Percentiles rank a stretch among this genome's conserved stretches.
These are phyloP conservation scores for Muntiacus muntjak DNA, from an alignment of 2,113 vertebrate genomes.

Conservation along the genomic window DNA sequence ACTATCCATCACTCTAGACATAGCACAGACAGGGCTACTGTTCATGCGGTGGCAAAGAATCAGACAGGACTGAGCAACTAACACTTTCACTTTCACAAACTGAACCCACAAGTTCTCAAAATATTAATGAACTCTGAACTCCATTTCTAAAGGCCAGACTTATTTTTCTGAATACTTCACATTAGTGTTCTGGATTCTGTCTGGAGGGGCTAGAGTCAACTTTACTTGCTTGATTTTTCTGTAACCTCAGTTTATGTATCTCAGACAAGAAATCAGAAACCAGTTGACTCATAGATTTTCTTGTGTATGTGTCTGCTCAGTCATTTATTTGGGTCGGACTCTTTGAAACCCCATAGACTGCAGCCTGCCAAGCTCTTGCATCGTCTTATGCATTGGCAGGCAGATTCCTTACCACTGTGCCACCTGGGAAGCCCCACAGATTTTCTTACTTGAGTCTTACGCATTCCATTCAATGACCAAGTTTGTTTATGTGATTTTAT, in stretches of 20 bases:
- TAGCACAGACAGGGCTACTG: background rate
- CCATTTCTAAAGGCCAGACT: background rate
- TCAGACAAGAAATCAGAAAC: background rate
- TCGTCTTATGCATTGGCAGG: background rate
- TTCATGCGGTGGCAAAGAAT: background rate
- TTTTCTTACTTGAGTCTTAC: background rate
- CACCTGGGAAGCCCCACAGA: background rate
- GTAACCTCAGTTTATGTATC: background rate
- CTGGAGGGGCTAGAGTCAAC: background rate
- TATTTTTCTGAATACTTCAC: background rate
- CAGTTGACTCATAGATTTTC: background rate
- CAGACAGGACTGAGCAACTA: background rate
- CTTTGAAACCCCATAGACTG: background rate
- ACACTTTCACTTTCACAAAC: background rate
- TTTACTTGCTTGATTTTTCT: background rate
- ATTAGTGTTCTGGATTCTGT: background rate
- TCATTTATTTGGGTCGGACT: background rate
- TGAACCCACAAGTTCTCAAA: background rate
- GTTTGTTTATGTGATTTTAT: background rate
- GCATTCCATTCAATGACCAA: background rate
- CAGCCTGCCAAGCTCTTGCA: background rate
- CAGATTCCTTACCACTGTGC: background rate
- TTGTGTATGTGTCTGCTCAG: background rate
- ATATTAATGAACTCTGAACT: background rate
- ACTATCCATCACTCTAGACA: background rate